Evolutionary conservation across 2,113 vertebrate genomes (phyloP).

Genomic region (Ancistrus triradiatus): DNA sequence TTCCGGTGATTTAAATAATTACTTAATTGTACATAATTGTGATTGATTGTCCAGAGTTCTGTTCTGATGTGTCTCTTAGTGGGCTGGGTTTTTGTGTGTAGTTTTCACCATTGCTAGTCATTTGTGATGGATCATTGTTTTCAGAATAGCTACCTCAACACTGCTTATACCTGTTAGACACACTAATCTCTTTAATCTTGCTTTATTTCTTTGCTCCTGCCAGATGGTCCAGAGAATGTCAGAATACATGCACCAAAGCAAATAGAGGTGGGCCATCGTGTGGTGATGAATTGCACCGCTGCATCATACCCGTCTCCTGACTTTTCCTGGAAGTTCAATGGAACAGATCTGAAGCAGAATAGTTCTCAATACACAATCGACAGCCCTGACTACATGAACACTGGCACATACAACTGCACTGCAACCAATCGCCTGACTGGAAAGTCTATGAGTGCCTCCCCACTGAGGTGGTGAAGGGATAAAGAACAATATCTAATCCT

Average conservation of each 20-base stretch:
- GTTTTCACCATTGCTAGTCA: too few species aligned
- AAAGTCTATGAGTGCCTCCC: neutral
- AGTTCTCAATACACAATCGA: neutral
- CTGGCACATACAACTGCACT: conserved; percentile 59
- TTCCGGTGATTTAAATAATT: neutral
- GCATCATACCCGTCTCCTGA: conserved; percentile 46
- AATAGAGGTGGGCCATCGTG: accelerated
- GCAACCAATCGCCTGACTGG: conserved; percentile 55
- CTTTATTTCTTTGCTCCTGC: neutral
- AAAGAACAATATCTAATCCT: conserved; percentile 7
- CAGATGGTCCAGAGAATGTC: conserved; percentile 60
- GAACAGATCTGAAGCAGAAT: accelerated
- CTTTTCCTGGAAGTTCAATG: conserved; percentile 64
- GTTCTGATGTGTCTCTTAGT: too few species aligned
- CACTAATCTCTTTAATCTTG: neutral
- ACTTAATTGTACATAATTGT: too few species aligned
- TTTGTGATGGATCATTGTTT: too few species aligned
- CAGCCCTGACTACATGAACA: neutral
- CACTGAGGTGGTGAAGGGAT: conserved; percentile 69
- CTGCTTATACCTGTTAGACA: too few species aligned
- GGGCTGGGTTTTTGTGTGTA: too few species aligned
- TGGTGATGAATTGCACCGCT: conserved; percentile 42
- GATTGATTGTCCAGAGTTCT: too few species aligned
- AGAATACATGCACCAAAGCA: accelerated
- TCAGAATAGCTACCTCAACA: too few species aligned